These are phyloP conservation scores for Drosophila fulvimacula DNA, from an alignment of 2,888 invertebrate genomes.

Conservation along the genomic window DNA sequence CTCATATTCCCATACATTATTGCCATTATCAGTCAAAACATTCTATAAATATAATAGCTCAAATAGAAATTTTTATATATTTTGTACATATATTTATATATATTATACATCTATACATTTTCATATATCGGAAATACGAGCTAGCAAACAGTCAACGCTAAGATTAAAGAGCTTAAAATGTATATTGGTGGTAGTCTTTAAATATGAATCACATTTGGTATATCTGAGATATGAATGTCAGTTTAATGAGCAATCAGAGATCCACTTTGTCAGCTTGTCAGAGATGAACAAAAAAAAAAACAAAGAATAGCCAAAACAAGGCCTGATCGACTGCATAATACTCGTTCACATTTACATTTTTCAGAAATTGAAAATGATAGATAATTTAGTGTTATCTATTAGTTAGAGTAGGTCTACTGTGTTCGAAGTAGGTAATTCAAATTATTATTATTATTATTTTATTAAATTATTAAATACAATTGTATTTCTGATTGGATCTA, in stretches of 20 bases:
- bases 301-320: not conserved
- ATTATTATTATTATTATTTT: too few relatives aligned
- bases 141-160: not conserved
- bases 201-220: constrained; percentile 24
- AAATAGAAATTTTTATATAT: not conserved
- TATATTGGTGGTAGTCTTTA: not conserved
- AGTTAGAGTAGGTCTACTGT: not conserved
- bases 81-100: not conserved
- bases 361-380: too few relatives aligned
- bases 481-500: too few relatives aligned
- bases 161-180: constrained; percentile 9
- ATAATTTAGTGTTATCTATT: not conserved
- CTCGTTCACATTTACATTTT: not conserved
- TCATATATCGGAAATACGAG: not conserved
- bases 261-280: constrained; percentile 52
- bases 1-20: not conserved
- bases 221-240: constrained; percentile 21
- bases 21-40: too few relatives aligned
- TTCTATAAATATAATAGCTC: not conserved
- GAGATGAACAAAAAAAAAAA: not conserved
- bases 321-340: not conserved
- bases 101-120: not conserved
- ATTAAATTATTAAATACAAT: too few relatives aligned
- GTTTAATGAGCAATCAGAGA: constrained; percentile 46
- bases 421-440: too few relatives aligned